phyloP scores from a whole-genome alignment of 2,888 invertebrate genomes.

The Tipula unca region DNA sequence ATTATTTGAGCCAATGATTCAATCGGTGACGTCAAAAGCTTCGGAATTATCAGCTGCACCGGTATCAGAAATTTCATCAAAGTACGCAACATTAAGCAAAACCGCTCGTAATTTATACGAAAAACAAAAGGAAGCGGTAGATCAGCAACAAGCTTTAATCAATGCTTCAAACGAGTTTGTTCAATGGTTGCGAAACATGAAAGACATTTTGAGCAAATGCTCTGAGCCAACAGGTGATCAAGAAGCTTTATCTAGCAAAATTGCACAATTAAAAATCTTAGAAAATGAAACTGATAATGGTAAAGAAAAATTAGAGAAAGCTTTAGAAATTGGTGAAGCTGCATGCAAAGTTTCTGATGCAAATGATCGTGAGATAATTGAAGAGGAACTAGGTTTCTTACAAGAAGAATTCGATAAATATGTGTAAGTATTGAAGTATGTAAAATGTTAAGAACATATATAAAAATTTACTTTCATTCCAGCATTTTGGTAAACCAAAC shows the following conservation, averaged over 20 bases:
- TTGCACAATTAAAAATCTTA: slow-evolving; percentile 75
- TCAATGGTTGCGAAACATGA: slow-evolving; percentile 85
- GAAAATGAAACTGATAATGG: slow-evolving; percentile 78
- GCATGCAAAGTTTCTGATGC: slow-evolving; percentile 78
- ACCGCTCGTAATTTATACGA: slow-evolving; percentile 85
- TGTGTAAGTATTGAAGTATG: slow-evolving; percentile 47
- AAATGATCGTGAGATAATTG: slow-evolving; percentile 82
- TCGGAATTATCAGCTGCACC: slow-evolving; percentile 87
- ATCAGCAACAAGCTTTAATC: slow-evolving; percentile 84
- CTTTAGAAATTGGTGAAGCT: slow-evolving; percentile 73
- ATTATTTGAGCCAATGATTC: slow-evolving; percentile 94
- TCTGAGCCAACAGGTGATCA: slow-evolving; percentile 89
- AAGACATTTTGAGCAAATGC: slow-evolving; percentile 83
- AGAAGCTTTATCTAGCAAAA: slow-evolving; percentile 76
- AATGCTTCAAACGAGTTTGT: slow-evolving; percentile 87
- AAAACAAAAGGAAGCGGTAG: slow-evolving; percentile 81
- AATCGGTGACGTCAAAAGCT: slow-evolving; percentile 88
- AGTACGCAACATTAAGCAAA: slow-evolving; percentile 82
- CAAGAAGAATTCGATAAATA: slow-evolving; percentile 87
- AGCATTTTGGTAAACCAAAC: slow-evolving; percentile 71
- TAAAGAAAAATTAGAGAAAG: slow-evolving; percentile 71
- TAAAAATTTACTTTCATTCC: slow-evolving; percentile 30
- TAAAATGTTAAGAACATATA: slow-evolving; percentile 15
- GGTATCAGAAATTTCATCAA: slow-evolving; percentile 82
- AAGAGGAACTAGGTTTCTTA: slow-evolving; percentile 81